Conservation (phyloP, 2,888 invertebrate genomes). For the Stictocephala bisonia region DNA sequence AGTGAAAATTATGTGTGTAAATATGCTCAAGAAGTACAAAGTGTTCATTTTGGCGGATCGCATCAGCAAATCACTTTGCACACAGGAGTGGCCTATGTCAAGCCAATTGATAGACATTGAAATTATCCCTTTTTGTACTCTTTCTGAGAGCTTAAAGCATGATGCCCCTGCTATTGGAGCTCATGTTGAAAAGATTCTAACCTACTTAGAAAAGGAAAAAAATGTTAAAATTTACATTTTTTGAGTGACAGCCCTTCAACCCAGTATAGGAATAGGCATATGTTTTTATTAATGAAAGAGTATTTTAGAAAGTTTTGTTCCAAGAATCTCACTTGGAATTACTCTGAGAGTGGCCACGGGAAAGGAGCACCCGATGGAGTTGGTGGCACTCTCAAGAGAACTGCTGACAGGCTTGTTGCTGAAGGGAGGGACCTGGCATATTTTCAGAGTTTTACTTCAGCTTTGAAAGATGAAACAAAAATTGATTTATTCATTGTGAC, state of each 20-base stretch:
- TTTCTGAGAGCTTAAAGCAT: conserved; percentile 20
- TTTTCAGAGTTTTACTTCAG: conserved; percentile 11
- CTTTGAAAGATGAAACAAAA: conserved; percentile 10
- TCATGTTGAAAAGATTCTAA: neutral
- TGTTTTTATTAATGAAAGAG: neutral
- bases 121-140: conserved; percentile 1
- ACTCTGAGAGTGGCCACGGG: conserved; percentile 24
- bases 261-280: conserved; percentile 13
- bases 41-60: conserved; percentile 38
- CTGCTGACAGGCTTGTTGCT: conserved; percentile 23
- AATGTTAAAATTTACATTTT: neutral
- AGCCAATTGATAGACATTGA: neutral
- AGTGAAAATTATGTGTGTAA: conserved; percentile 30
- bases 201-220: neutral
- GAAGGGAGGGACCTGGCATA: conserved; percentile 15
- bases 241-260: conserved; percentile 25
- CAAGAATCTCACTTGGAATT: conserved; percentile 23
- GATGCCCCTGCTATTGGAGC: conserved; percentile 19
- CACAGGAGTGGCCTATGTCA: conserved; percentile 17
- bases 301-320: conserved; percentile 3
- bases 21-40: conserved; percentile 24
- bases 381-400: conserved; percentile 21
- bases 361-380: conserved; percentile 20
- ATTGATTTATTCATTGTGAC: conserved; percentile 8
- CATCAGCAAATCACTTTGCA: conserved; percentile 7